These are phyloP conservation scores for Telmatherina bonti DNA, from an alignment of 2,797 vertebrate species.

Conservation along the genomic window DNA sequence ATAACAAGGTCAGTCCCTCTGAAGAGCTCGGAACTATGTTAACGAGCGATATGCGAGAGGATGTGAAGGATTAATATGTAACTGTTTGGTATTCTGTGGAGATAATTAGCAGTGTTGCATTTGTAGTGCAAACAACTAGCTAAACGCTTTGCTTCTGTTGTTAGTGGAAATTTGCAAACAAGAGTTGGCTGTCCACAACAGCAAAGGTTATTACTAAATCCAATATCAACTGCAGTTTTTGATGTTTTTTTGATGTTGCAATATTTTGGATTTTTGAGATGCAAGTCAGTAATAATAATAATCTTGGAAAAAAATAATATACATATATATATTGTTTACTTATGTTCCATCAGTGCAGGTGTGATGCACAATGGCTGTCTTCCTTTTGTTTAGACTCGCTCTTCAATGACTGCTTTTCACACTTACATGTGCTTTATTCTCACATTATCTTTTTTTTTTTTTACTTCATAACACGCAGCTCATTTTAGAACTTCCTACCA, in stretches of 20 bases:
- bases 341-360: slow-evolving; percentile 9
- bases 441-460: slow-evolving; percentile 14
- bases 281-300: too few relatives aligned
- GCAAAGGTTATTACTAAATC: slow-evolving; percentile 54
- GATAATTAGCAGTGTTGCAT: slow-evolving; percentile 49
- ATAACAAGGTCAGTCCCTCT: slow-evolving; percentile 40
- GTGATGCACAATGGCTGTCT: slow-evolving; percentile 13
- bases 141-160: slow-evolving; percentile 36
- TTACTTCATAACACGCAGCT: slow-evolving; percentile 45
- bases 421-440: slow-evolving; percentile 11
- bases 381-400: slow-evolving; percentile 16
- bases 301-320: too few relatives aligned
- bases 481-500: slow-evolving; percentile 41
- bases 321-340: too few relatives aligned
- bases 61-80: slow-evolving; percentile 49
- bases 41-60: slow-evolving; percentile 29
- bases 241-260: too few relatives aligned
- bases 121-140: slow-evolving; percentile 26
- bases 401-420: slow-evolving; percentile 31
- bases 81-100: slow-evolving; percentile 40
- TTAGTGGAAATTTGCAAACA: slow-evolving; percentile 45
- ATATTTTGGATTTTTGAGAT: too few relatives aligned
- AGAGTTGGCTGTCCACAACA: slow-evolving; percentile 42
- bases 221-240: slow-evolving; percentile 51
- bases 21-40: slow-evolving; percentile 30